These are phyloP conservation scores for Ditylenchus dipsaci DNA, from an alignment of 1,140 invertebrate genomes.

Conservation along the genomic window DNA sequence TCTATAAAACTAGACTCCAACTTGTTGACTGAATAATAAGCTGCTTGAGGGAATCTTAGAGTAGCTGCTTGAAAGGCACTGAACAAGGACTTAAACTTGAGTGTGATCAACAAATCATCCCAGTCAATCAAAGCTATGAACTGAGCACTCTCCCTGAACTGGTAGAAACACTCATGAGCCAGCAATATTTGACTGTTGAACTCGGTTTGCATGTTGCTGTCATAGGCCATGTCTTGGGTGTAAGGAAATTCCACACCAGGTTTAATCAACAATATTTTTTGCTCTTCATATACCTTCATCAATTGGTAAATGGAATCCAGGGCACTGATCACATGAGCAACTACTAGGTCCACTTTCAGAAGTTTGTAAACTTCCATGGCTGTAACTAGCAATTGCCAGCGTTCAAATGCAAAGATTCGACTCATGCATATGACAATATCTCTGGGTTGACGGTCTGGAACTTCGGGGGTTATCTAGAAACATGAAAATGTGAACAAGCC, in stretches of 20 bases:
- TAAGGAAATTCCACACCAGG: conserved; percentile 19
- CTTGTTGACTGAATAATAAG: conserved; percentile 24
- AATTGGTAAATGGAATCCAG: conserved; percentile 4
- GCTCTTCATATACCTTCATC: conserved; percentile 17
- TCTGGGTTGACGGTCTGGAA: background rate
- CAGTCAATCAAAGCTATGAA: conserved; percentile 41
- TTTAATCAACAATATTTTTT: conserved; percentile 13
- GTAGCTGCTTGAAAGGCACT: conserved; percentile 17
- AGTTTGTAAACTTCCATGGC: conserved; percentile 37
- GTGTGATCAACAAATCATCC: conserved; percentile 33
- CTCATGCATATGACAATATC: conserved; percentile 32
- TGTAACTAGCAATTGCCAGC: conserved; percentile 30
- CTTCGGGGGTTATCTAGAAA: background rate
- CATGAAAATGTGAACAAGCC: too few relatives aligned
- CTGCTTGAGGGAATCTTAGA: conserved; percentile 3
- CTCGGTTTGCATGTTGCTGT: conserved; percentile 27
- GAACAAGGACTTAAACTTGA: conserved; percentile 1
- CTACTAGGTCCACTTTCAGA: conserved; percentile 27
- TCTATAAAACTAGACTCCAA: conserved; percentile 22
- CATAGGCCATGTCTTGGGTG: conserved; percentile 9
- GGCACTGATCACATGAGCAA: conserved; percentile 11
- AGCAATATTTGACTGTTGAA: conserved; percentile 27
- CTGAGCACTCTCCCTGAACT: conserved; percentile 34
- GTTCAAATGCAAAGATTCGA: conserved; percentile 34
- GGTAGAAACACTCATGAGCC: conserved; percentile 32